Base-by-base conservation (phyloP, 2,888 invertebrate species). In the Aricia artaxerxes region DNA sequence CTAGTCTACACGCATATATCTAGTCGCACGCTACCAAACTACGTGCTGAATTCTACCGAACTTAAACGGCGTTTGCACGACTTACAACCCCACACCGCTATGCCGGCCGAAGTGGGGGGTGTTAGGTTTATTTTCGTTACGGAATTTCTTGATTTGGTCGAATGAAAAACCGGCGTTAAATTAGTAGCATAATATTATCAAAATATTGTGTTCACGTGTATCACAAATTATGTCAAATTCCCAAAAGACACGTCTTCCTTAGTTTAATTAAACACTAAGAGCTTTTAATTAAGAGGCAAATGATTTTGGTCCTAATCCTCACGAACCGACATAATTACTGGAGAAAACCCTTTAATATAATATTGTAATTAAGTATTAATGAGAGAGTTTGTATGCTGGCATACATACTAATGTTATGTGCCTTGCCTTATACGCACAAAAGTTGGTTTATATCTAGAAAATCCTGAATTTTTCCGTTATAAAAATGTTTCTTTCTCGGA, bases 331-430 rank as follows among this genome's bases (percentile, higher is more conserved):
- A 69, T 69, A 38, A 69, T 69, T 69, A 69, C 69, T 38, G 69
- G 31, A 64, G 31, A 69, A 35, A 69, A 35, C 35, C 69, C 35
- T 69, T 69, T 69, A 69, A 38, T 69, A 38, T 35, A 69, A 69
- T 35, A 35, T 35, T 69, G 35, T 35, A 38, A 64, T 69, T 69
- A 69, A 69, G 13, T 16, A 69, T 69, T 35, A 69, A 69, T 69
- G 13, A 38, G 69, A 69, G 31, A 38, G 13, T 35, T 35, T 35
- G 35, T 35, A 69, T 38, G 69, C 35, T 4, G 1, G 13, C 69
- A 69, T 13, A 69, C n/a, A 69, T 38, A 13, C 9, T 16, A 69
- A 69, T 13, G 11, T 61, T 60, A 16, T 60, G n/a, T 16, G n/a
- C 24, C 7, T 61, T 3, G 24, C n/a, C n/a, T 1, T 7, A 61